Percentiles rank a stretch among this genome's conserved stretches.
Evolutionary conservation across 2,888 invertebrate species (phyloP).

Genomic region (Congeria kusceri): DNA sequence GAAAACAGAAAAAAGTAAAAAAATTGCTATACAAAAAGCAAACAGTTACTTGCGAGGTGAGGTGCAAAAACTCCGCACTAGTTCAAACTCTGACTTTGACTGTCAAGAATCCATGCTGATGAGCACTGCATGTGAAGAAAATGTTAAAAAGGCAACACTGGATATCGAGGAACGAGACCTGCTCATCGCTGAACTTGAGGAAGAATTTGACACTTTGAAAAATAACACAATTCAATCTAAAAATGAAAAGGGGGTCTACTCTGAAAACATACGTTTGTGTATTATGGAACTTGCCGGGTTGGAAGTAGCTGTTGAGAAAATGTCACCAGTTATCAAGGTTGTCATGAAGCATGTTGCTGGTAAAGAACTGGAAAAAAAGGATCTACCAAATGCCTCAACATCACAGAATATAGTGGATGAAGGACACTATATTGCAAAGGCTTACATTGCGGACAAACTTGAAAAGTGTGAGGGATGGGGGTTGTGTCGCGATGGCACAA

Average conservation of each 20-base stretch:
- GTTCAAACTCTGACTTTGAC: not conserved
- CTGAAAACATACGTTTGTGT: constrained; percentile 27
- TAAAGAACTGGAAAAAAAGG: not conserved
- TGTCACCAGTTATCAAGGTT: constrained; percentile 15
- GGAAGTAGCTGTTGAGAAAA: constrained; percentile 32
- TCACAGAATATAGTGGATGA: constrained; percentile 31
- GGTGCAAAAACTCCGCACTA: not conserved
- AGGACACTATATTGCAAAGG: constrained; percentile 46
- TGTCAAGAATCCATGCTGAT: no score
- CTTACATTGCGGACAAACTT: constrained; percentile 35
- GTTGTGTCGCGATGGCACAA: constrained; percentile 46
- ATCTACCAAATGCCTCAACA: constrained; percentile 15
- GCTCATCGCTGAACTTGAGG: not conserved
- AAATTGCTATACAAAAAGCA: constrained; percentile 8
- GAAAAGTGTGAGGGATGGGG: constrained; percentile 39
- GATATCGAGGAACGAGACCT: constrained; percentile 1
- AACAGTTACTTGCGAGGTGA: constrained; percentile 8
- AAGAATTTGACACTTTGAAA: constrained; percentile 1
- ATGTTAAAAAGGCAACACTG: not conserved
- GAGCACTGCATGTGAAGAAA: not conserved
- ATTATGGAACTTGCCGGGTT: constrained; percentile 31
- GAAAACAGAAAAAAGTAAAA: not conserved
- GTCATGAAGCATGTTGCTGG: constrained; percentile 18
- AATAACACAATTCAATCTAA: constrained; percentile 6
- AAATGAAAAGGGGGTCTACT: constrained; percentile 15